A percentile compares a stretch with the other conserved stretches of the same genome.
phyloP scores from a whole-genome alignment of 1,140 invertebrate species.

The Brachionus sp. region DNA sequence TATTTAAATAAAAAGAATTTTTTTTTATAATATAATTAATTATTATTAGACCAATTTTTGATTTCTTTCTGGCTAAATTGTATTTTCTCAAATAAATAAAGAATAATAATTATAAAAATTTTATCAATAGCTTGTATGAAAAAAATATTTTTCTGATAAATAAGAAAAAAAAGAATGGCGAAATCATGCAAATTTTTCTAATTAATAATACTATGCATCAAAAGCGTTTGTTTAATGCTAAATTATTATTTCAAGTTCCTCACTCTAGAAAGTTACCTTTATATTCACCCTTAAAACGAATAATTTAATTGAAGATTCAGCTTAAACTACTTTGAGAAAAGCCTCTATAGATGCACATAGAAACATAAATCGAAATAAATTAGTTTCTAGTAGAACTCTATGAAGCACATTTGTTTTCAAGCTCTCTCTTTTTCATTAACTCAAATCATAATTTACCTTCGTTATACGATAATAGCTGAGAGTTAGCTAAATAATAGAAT shows the following conservation, averaged over 20 bases:
- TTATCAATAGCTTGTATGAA: neutral
- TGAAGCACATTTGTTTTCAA: constrained; percentile 19
- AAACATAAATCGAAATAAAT: constrained; percentile 18
- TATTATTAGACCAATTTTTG: no score
- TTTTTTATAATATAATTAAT: neutral
- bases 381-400: constrained; percentile 23
- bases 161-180: neutral
- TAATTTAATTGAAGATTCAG: neutral
- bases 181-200: neutral
- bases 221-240: neutral
- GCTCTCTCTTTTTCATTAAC: neutral
- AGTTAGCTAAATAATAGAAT: neutral
- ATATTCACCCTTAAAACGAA: neutral
- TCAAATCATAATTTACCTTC: constrained; percentile 34
- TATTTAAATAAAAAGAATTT: neutral
- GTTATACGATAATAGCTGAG: neutral
- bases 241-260: constrained; percentile 4
- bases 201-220: neutral
- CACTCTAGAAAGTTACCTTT: neutral
- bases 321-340: neutral
- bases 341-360: constrained; percentile 26
- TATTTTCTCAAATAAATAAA: neutral
- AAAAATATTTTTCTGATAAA: neutral
- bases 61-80: neutral
- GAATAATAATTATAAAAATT: neutral